phyloP scores from a whole-genome alignment of 2,113 vertebrate genomes.

The Muscicapa adusta region DNA sequence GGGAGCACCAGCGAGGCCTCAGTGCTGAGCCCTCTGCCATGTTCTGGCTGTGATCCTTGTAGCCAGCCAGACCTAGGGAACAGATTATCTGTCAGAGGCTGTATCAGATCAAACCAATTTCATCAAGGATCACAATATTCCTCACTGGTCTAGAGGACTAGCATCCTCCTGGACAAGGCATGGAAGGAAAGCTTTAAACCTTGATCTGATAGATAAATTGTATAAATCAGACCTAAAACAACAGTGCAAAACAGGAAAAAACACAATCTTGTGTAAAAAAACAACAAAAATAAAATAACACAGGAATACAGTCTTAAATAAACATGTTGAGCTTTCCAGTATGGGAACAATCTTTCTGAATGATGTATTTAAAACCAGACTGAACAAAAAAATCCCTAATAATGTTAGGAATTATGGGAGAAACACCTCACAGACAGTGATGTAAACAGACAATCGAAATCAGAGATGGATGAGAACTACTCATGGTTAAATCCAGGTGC shows the following conservation, averaged over 20 bases:
- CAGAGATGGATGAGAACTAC: background rate
- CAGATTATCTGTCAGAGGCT: background rate
- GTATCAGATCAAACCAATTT: background rate
- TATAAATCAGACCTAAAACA: background rate
- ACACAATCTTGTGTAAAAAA: background rate
- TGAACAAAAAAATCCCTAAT: background rate
- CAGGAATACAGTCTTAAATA: background rate
- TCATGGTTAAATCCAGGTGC: background rate
- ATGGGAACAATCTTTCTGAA: background rate
- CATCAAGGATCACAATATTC: background rate
- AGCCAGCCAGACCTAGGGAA: conserved; percentile 70
- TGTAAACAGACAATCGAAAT: background rate
- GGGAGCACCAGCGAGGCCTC: conserved; percentile 83
- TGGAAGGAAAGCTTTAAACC: background rate
- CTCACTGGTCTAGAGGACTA: background rate
- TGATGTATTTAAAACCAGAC: background rate
- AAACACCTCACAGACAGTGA: background rate
- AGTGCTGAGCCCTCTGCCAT: conserved; percentile 64
- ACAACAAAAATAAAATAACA: background rate
- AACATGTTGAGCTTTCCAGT: background rate
- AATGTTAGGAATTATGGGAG: background rate
- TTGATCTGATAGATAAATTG: background rate
- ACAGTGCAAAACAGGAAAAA: background rate
- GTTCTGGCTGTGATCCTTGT: conserved; percentile 69
- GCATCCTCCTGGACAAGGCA: background rate